Evolutionary conservation across 2,797 vertebrate genomes (phyloP).

Genomic region (Acridotheres tristis): DNA sequence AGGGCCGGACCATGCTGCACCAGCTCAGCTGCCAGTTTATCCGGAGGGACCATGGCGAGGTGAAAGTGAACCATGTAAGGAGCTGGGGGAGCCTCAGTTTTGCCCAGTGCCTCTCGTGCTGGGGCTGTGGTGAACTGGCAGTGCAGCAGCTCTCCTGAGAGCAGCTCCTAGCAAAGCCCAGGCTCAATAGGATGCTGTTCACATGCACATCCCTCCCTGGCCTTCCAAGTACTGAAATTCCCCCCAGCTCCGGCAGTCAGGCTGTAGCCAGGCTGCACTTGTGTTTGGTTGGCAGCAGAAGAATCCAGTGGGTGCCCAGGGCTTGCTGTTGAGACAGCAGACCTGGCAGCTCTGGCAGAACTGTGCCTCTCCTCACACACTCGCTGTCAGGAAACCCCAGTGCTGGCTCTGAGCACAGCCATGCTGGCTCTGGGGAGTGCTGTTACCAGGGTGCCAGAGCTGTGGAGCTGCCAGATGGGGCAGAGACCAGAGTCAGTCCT

Average conservation of each 20-base stretch:
- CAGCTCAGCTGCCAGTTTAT: conserved; percentile 83
- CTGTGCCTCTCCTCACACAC: background rate
- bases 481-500: background rate
- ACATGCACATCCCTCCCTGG: background rate
- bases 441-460: background rate
- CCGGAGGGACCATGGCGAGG: conserved; percentile 78
- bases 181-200: background rate
- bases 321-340: background rate
- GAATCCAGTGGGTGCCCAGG: background rate
- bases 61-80: conserved; percentile 88
- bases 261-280: background rate
- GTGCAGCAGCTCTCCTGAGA: background rate
- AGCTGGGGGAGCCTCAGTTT: background rate
- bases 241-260: background rate
- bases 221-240: rapidly evolving
- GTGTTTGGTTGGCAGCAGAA: background rate
- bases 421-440: background rate
- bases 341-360: background rate
- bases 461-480: background rate
- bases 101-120: rapidly evolving
- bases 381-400: background rate
- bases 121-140: background rate
- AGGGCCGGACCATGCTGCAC: conserved; percentile 80
- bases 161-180: background rate
- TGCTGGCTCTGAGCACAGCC: background rate